phyloP scores from a whole-genome alignment of 2,113 vertebrate genomes.

The Ctenomys sociabilis region DNA sequence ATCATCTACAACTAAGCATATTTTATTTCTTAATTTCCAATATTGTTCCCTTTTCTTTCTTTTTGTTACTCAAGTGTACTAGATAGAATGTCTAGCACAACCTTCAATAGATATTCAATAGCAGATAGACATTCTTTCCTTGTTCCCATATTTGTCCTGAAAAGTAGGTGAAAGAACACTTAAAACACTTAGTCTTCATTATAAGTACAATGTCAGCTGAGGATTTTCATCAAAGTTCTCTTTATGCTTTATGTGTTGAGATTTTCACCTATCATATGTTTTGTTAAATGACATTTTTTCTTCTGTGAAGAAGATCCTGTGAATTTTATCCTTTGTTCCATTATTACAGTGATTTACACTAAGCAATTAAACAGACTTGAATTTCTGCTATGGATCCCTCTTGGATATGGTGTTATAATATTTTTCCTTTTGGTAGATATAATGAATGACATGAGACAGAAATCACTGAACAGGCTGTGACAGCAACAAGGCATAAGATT shows the following conservation, averaged over 20 bases:
- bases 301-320: neutral
- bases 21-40: constrained; percentile 2
- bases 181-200: neutral
- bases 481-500: neutral
- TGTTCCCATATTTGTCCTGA: neutral
- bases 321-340: neutral
- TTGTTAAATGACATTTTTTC: neutral
- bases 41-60: neutral
- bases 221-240: neutral
- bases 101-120: neutral
- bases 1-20: neutral
- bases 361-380: neutral
- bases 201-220: neutral
- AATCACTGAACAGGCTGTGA: neutral
- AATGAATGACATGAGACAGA: neutral
- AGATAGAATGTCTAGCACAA: neutral
- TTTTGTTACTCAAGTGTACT: neutral
- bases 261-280: neutral
- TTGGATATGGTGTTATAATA: neutral
- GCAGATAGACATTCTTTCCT: neutral
- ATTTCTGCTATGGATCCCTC: neutral
- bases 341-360: neutral
- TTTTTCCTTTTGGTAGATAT: neutral
- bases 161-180: neutral
- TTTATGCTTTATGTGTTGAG: neutral